These are phyloP conservation scores for Drosophila mettleri DNA, from an alignment of 2,888 invertebrate species.

Conservation along the genomic window DNA sequence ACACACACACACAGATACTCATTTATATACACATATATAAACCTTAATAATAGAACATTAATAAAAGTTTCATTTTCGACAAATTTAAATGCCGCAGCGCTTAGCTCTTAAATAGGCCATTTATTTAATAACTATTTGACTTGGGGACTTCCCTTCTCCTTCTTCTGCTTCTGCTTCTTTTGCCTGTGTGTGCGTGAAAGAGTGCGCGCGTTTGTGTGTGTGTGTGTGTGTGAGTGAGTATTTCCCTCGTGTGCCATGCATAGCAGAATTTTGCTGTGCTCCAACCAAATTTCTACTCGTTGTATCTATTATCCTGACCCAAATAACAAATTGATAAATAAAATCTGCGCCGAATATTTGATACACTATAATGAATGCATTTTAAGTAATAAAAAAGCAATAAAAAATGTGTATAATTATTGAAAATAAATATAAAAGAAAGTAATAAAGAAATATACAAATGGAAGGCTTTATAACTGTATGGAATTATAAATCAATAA, in stretches of 20 bases:
- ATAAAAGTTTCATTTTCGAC: conserved; percentile 25
- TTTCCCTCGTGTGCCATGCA: conserved; percentile 18
- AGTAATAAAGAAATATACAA: no score
- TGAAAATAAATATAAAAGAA: background rate
- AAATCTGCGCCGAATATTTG: background rate
- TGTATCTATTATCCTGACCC: conserved; percentile 47
- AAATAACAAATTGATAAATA: conserved; percentile 39
- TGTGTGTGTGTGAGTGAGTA: background rate
- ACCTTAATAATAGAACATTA: conserved; percentile 5
- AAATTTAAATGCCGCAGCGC: conserved; percentile 25
- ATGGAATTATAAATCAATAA: conserved; percentile 3
- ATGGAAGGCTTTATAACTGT: background rate
- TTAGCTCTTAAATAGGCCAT: conserved; percentile 44
- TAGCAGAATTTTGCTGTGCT: conserved; percentile 16
- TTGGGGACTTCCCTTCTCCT: conserved; percentile 18
- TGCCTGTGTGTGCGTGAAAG: conserved; percentile 11
- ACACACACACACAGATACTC: conserved; percentile 20
- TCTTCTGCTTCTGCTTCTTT: conserved; percentile 3
- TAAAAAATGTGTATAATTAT: background rate
- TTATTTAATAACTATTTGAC: conserved; percentile 43
- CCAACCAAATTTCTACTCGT: conserved; percentile 27
- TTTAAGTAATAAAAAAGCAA: background rate
- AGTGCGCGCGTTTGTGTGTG: conserved; percentile 7
- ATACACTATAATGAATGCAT: conserved; percentile 1
- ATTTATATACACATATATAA: background rate